Conservation (phyloP, 2,113 vertebrate genomes). For the Phaethon lepturus region DNA sequence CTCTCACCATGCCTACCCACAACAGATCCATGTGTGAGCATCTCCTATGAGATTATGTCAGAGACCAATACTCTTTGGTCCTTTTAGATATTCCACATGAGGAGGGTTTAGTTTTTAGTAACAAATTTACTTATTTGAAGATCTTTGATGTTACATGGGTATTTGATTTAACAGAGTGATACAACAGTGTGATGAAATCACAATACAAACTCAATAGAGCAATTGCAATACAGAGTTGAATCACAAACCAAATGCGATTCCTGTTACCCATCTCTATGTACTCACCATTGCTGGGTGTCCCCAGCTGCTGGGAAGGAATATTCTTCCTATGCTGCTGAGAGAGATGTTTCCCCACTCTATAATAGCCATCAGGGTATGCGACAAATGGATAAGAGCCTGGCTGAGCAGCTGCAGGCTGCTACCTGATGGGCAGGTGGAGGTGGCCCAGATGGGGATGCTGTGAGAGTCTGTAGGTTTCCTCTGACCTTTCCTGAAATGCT, state of each 20-base stretch:
- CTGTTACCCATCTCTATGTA: not conserved
- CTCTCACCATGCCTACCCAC: not conserved
- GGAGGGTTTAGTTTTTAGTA: not conserved
- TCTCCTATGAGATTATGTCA: not conserved
- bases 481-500: not conserved
- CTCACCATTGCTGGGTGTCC: rapidly evolving
- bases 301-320: rapidly evolving
- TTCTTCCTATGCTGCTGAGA: not conserved
- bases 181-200: not conserved
- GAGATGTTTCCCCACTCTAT: not conserved
- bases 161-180: not conserved
- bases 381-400: not conserved
- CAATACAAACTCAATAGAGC: not conserved
- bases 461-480: not conserved
- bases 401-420: not conserved
- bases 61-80: not conserved
- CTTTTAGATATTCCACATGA: not conserved
- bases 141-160: not conserved
- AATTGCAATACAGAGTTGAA: not conserved
- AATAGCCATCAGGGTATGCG: not conserved
- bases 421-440: not conserved
- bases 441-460: not conserved
- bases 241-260: not conserved
- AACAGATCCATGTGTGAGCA: not conserved
- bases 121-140: not conserved